A percentile compares a stretch with the other conserved stretches of the same genome.
phyloP scores from a whole-genome alignment of 64 coral and sea anemone species.

The Dendronephthya gigantea region DNA sequence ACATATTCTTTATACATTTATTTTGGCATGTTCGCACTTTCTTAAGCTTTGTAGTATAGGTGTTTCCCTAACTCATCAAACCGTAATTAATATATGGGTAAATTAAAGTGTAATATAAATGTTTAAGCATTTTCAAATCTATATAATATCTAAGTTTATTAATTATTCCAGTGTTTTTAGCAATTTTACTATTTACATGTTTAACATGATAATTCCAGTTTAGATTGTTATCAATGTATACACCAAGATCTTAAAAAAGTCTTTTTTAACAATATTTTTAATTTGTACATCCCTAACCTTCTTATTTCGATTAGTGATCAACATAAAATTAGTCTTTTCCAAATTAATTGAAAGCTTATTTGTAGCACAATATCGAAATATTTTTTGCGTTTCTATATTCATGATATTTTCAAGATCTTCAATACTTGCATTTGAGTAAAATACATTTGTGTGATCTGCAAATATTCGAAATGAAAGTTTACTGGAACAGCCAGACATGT shows the following conservation, averaged over 20 bases:
- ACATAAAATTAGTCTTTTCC: not conserved
- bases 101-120: conserved; percentile 42
- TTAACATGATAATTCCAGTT: conserved; percentile 24
- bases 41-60: conserved; percentile 19
- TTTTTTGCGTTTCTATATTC: not conserved
- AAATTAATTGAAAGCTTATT: not conserved
- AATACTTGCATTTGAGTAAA: not conserved
- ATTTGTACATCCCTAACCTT: too few relatives aligned
- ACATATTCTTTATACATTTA: conserved; percentile 17
- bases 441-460: not conserved
- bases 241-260: conserved; percentile 28
- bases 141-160: conserved; percentile 21
- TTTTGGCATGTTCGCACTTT: conserved; percentile 27
- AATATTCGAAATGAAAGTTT: not conserved
- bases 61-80: conserved; percentile 22
- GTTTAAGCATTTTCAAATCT: conserved; percentile 10
- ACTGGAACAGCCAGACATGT: too few relatives aligned
- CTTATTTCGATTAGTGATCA: not conserved
- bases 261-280: conserved; percentile 23
- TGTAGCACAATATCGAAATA: not conserved
- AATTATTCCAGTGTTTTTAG: conserved; percentile 39
- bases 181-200: conserved; percentile 31
- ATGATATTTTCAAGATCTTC: not conserved
- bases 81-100: conserved; percentile 38
- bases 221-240: conserved; percentile 42